Conservation (phyloP, 2,888 invertebrate genomes). For the Caenorhabditis sinica region DNA sequence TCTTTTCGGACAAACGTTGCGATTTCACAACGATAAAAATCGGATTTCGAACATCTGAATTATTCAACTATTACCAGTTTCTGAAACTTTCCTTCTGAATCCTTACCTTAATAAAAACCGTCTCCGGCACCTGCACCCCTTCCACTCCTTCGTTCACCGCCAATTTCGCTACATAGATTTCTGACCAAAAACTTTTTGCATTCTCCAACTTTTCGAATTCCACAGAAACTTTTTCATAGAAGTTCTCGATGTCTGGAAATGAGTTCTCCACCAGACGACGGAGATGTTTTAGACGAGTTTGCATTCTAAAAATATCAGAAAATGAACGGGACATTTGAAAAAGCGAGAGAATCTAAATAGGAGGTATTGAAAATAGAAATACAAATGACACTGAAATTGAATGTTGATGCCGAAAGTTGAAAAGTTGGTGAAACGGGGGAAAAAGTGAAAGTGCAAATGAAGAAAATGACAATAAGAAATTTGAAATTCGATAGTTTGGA, state of each 20-base stretch:
- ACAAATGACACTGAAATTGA: neutral
- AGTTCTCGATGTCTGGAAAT: conserved; percentile 46
- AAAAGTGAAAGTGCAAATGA: neutral
- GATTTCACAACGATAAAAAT: no score
- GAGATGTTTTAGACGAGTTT: conserved; percentile 38
- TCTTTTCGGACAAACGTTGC: no score
- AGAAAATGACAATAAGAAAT: no score
- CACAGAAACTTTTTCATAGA: conserved; percentile 26
- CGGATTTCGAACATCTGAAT: no score
- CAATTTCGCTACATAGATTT: conserved; percentile 49
- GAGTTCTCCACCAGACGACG: conserved; percentile 41
- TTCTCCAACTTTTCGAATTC: conserved; percentile 49
- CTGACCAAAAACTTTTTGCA: conserved; percentile 65
- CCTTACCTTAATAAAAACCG: conserved; percentile 53
- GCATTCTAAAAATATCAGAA: conserved; percentile 27
- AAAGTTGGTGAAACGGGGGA: neutral
- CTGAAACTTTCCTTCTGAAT: neutral
- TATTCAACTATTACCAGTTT: no score
- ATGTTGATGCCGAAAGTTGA: neutral
- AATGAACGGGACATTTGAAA: neutral
- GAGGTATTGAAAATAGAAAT: conserved; percentile 8
- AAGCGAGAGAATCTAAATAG: neutral
- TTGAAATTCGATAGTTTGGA: no score
- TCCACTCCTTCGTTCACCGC: neutral
- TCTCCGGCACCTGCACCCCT: conserved; percentile 6